Conservation (phyloP, 2,113 vertebrate species). For the Salvelinus alpinus region DNA sequence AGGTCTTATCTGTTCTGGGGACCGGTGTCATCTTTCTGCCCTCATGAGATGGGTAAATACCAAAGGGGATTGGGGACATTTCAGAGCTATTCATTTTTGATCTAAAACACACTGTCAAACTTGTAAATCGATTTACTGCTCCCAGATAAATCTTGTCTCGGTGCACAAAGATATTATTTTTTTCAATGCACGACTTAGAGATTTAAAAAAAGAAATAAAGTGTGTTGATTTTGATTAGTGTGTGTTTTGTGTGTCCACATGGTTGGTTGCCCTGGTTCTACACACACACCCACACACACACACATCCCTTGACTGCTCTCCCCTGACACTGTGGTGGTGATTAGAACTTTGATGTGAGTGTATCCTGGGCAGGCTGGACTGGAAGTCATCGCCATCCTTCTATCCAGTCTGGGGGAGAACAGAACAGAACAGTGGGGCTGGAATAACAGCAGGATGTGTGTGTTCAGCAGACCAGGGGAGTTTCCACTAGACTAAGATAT, state of each 20-base stretch:
- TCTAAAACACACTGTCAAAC: background rate
- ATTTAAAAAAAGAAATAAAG: no score
- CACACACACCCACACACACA: no score
- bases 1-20: no score
- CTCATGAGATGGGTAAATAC: background rate
- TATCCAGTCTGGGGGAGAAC: constrained; percentile 40
- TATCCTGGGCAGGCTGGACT: constrained; percentile 32
- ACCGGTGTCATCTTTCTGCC: no score
- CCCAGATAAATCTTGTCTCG: background rate
- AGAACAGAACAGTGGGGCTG: constrained; percentile 31
- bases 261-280: background rate
- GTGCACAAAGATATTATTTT: background rate
- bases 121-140: background rate
- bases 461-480: constrained; percentile 40
- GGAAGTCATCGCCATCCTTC: background rate
- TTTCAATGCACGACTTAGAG: background rate
- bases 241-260: background rate
- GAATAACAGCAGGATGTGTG: constrained; percentile 52
- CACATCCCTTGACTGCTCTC: no score
- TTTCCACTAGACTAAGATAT: constrained; percentile 47
- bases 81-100: background rate
- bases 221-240: background rate
- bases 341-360: constrained; percentile 39
- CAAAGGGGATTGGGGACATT: background rate
- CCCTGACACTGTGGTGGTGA: constrained; percentile 27